A percentile compares a stretch with the other conserved stretches of the same genome.
phyloP scores from a whole-genome alignment of 2,888 invertebrate species.

The Sialis fuliginosa region DNA sequence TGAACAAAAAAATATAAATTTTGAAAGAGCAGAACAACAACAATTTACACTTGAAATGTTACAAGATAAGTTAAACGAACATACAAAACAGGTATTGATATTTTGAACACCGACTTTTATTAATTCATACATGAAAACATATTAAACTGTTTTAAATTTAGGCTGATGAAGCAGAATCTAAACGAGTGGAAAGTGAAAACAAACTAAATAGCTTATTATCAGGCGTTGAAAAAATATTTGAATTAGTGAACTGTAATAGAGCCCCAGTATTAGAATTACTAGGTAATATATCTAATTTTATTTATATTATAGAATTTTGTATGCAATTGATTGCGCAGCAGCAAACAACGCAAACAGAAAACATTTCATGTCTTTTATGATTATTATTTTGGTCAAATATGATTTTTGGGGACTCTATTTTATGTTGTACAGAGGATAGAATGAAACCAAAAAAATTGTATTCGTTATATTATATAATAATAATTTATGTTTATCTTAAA shows the following conservation, averaged over 20 bases:
- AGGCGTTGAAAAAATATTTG: slow-evolving; percentile 35
- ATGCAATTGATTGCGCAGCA: too few species aligned
- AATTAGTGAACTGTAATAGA: slow-evolving; percentile 52
- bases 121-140: too few species aligned
- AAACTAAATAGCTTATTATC: slow-evolving; percentile 22
- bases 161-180: slow-evolving; percentile 16
- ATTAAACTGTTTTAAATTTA: slow-evolving; percentile 9
- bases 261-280: slow-evolving; percentile 52
- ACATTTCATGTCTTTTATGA: too few species aligned
- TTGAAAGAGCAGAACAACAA: slow-evolving; percentile 37
- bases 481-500: slow-evolving; percentile 8
- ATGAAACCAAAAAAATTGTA: too few species aligned
- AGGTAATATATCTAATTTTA: slow-evolving; percentile 20
- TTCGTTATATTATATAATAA: too few species aligned
- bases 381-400: too few species aligned
- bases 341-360: too few species aligned
- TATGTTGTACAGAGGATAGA: too few species aligned
- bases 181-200: slow-evolving; percentile 17
- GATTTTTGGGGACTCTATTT: too few species aligned
- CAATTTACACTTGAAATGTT: slow-evolving; percentile 38
- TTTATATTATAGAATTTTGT: too few species aligned
- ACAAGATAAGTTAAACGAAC: slow-evolving; percentile 29
- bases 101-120: too few species aligned
- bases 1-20: slow-evolving; percentile 38
- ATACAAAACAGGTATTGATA: slow-evolving; percentile 23